A percentile compares a stretch with the other conserved stretches of the same genome.
Conservation (phyloP, 2,888 invertebrate species). For the Neoscelio sp. region DNA sequence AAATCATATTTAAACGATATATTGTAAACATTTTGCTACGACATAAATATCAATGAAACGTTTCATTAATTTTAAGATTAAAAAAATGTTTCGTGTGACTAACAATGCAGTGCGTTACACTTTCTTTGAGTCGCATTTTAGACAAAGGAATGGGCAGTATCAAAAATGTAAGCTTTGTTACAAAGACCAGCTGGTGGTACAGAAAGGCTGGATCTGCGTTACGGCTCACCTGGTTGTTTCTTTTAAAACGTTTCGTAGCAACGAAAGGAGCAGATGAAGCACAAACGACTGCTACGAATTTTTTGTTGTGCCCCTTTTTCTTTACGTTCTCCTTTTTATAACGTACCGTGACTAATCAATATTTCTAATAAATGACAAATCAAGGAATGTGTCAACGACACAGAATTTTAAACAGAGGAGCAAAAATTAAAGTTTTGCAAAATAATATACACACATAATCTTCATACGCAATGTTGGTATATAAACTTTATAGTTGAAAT, state of each 20-base stretch:
- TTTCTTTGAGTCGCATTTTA: slow-evolving; percentile 36
- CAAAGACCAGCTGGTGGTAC: slow-evolving; percentile 67
- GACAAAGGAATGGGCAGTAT: slow-evolving; percentile 53
- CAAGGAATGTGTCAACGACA: slow-evolving; percentile 13
- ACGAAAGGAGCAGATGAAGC: slow-evolving; percentile 64
- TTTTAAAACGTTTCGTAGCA: slow-evolving; percentile 58
- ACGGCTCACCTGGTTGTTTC: slow-evolving; percentile 64
- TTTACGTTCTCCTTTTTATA: slow-evolving; percentile 7
- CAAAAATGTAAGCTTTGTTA: slow-evolving; percentile 63
- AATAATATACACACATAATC: no score
- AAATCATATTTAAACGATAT: no score
- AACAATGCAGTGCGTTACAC: not conserved
- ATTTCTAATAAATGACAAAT: slow-evolving; percentile 41
- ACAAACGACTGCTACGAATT: slow-evolving; percentile 50
- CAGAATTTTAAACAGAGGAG: not conserved
- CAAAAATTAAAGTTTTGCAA: no score
- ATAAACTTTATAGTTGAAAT: no score
- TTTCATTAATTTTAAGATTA: no score
- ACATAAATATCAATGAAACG: no score
- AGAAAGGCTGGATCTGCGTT: slow-evolving; percentile 43
- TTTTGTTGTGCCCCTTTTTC: slow-evolving; percentile 10
- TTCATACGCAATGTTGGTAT: no score
- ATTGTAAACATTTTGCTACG: no score
- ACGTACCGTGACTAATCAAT: slow-evolving; percentile 48
- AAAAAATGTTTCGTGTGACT: slow-evolving; percentile 8